Conservation (phyloP, 2,888 invertebrate species). For the Ypsolopha scabrella region DNA sequence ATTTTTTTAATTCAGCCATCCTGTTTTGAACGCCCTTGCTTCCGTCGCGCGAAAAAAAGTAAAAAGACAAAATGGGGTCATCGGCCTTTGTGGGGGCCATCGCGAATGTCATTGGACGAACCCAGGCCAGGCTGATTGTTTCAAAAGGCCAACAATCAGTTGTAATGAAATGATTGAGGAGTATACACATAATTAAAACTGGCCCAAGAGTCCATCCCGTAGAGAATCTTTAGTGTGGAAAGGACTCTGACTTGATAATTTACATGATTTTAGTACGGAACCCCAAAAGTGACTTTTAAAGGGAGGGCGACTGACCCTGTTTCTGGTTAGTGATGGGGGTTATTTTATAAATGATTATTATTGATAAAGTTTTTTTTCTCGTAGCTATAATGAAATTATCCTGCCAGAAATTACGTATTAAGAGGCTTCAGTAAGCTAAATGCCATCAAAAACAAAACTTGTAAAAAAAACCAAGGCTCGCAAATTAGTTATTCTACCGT, state of each 20-base stretch:
- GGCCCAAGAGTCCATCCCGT: not conserved
- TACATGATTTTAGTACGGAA: no score
- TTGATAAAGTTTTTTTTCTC: not conserved
- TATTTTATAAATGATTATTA: conserved; percentile 9
- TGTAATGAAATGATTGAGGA: conserved; percentile 51
- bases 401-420: no score
- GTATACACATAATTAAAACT: conserved; percentile 60
- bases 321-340: conserved; percentile 36
- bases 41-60: conserved; percentile 27
- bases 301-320: conserved; percentile 59
- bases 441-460: no score
- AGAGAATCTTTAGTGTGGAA: no score
- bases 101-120: conserved; percentile 19
- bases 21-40: conserved; percentile 18
- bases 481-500: no score
- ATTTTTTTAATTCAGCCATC: conserved; percentile 41
- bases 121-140: conserved; percentile 31
- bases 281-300: not conserved
- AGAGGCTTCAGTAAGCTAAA: no score
- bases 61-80: conserved; percentile 26
- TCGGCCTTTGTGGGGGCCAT: conserved; percentile 26
- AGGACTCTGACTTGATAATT: no score
- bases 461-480: no score
- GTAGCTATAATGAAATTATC: no score
- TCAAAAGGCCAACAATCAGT: conserved; percentile 18